Percentiles rank a stretch among this genome's conserved stretches.
Conservation (phyloP, 2,797 vertebrate species). For the Xyrichtys novacula region DNA sequence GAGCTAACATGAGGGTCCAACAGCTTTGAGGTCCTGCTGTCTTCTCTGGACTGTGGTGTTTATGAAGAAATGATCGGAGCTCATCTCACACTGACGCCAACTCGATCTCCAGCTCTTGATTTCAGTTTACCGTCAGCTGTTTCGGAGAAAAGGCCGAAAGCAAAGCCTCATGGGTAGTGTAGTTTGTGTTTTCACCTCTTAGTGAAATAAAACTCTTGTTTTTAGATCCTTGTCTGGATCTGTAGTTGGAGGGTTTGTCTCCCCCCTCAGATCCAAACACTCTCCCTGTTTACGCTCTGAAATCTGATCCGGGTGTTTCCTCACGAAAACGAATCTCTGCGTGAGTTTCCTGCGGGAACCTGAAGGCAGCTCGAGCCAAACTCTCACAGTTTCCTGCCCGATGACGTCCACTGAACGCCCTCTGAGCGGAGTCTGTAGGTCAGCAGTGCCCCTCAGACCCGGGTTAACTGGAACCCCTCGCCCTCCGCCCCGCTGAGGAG, state of each 20-base stretch:
- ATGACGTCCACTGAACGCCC: constrained; percentile 14
- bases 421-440: constrained; percentile 27
- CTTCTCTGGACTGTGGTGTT: no score
- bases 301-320: constrained; percentile 14
- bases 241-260: background rate
- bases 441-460: background rate
- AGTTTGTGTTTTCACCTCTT: no score
- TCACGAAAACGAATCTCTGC: background rate
- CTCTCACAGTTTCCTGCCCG: constrained; percentile 32
- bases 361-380: constrained; percentile 6
- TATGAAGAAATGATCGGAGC: no score
- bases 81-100: no score
- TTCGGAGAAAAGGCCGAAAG: no score
- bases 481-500: constrained; percentile 3
- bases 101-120: no score
- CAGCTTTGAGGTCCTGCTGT: no score
- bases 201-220: no score
- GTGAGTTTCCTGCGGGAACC: constrained; percentile 13
- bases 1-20: no score
- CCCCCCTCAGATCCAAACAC: background rate
- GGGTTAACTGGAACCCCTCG: constrained; percentile 1
- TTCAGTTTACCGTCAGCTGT: no score
- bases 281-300: background rate
- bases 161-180: constrained; percentile 12
- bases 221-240: background rate